Conservation (phyloP, 2,113 vertebrate species). For the Platichthys flesus region DNA sequence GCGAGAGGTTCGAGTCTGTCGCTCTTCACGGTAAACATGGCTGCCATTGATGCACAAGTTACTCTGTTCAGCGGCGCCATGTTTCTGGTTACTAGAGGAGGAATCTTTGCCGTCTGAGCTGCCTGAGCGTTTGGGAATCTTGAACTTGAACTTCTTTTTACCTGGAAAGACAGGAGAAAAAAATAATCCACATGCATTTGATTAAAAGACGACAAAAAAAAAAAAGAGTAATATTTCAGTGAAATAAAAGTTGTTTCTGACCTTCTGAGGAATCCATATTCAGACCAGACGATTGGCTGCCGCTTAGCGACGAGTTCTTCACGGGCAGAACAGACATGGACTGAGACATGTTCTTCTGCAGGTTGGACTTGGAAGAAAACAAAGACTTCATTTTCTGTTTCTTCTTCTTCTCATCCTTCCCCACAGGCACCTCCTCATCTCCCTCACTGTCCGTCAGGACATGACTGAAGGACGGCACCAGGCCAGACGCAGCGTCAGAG, state of each 20-base stretch:
- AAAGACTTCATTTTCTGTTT: slow-evolving; percentile 87
- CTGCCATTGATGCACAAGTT: slow-evolving; percentile 94
- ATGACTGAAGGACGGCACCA: slow-evolving; percentile 80
- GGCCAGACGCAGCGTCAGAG: slow-evolving; percentile 78
- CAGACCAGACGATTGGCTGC: slow-evolving; percentile 80
- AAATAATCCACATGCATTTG: neutral
- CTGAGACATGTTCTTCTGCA: slow-evolving; percentile 89
- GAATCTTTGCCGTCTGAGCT: slow-evolving; percentile 85
- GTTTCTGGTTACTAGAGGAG: slow-evolving; percentile 82
- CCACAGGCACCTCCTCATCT: neutral
- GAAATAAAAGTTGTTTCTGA: slow-evolving; percentile 11
- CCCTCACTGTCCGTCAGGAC: slow-evolving; percentile 89
- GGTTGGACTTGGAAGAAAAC: slow-evolving; percentile 90
- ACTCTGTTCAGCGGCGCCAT: slow-evolving; percentile 78
- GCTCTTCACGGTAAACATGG: slow-evolving; percentile 88
- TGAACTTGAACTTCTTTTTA: slow-evolving; percentile 84
- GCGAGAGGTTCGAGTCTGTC: slow-evolving; percentile 64
- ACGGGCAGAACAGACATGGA: slow-evolving; percentile 88
- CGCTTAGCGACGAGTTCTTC: slow-evolving; percentile 71
- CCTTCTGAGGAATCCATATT: slow-evolving; percentile 80
- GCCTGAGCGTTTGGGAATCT: slow-evolving; percentile 85
- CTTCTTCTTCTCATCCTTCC: slow-evolving; percentile 84
- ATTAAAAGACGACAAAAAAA: neutral
- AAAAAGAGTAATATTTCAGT: no score
- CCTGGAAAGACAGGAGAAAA: slow-evolving; percentile 60